These are phyloP conservation scores for Neuroterus valhalla DNA, from an alignment of 1,140 invertebrate species.

Conservation along the genomic window DNA sequence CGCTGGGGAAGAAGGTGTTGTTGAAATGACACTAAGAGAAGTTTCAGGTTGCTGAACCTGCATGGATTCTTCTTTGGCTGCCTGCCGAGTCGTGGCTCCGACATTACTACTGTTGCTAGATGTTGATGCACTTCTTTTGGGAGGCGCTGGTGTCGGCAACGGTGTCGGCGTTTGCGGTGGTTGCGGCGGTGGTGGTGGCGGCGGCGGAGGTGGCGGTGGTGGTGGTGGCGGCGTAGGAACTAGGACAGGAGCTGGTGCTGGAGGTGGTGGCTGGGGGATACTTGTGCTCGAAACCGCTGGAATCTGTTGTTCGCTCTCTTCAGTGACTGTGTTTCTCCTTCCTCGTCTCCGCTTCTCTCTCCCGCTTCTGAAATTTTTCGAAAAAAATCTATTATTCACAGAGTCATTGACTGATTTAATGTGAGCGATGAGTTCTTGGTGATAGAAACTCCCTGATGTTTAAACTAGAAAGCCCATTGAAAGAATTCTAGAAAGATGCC, in stretches of 20 bases:
- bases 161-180: neutral
- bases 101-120: constrained; percentile 60
- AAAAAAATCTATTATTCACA: constrained; percentile 8
- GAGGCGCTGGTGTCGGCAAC: constrained; percentile 33
- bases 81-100: constrained; percentile 11
- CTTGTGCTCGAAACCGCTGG: neutral
- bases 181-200: constrained; percentile 47
- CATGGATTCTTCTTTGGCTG: constrained; percentile 32
- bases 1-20: constrained; percentile 62
- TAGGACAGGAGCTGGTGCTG: neutral
- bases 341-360: constrained; percentile 69
- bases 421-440: no score
- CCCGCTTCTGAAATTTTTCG: constrained; percentile 55
- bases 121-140: constrained; percentile 49
- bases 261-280: neutral
- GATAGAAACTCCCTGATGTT: no score
- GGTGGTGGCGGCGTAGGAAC: constrained; percentile 36
- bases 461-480: no score
- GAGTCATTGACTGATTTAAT: no score
- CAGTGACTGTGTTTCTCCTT: constrained; percentile 63
- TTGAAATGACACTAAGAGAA: constrained; percentile 66
- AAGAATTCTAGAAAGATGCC: no score
- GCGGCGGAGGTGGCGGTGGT: constrained; percentile 46
- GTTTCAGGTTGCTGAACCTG: constrained; percentile 55
- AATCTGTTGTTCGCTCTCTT: constrained; percentile 56